A percentile compares a stretch with the other conserved stretches of the same genome.
Conservation (phyloP, 2,113 vertebrate species). For the Phocoena sinus region DNA sequence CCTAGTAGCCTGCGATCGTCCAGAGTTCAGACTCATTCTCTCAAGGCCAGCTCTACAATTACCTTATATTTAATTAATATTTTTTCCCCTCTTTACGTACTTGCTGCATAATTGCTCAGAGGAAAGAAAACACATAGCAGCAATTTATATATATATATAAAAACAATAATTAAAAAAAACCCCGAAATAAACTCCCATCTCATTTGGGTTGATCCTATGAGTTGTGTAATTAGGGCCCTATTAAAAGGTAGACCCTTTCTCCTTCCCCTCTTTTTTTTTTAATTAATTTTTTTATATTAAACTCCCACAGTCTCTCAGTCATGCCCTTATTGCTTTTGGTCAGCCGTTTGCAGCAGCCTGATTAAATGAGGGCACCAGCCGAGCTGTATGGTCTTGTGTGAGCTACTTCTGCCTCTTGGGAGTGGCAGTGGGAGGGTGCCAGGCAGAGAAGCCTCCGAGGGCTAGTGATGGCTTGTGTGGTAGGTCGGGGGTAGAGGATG, state of each 20-base stretch:
- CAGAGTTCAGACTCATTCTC: constrained; percentile 65
- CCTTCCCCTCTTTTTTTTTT: constrained; percentile 66
- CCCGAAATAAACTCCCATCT: constrained; percentile 70
- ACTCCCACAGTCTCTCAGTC: constrained; percentile 78
- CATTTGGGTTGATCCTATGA: constrained; percentile 57
- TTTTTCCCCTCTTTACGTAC: constrained; percentile 73
- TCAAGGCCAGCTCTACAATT: constrained; percentile 74
- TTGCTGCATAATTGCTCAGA: constrained; percentile 78
- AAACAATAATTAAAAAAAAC: constrained; percentile 72
- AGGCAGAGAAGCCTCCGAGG: neutral
- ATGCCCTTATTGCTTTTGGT: constrained; percentile 79
- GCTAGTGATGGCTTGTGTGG: neutral
- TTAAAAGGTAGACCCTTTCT: constrained; percentile 76
- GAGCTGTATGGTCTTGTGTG: constrained; percentile 43
- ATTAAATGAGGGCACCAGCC: constrained; percentile 75
- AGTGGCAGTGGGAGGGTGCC: neutral
- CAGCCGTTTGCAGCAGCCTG: constrained; percentile 68
- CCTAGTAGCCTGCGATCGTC: constrained; percentile 41
- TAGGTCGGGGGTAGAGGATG: neutral
- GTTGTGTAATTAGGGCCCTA: constrained; percentile 72
- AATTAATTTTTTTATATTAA: constrained; percentile 76
- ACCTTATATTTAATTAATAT: constrained; percentile 79
- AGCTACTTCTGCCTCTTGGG: constrained; percentile 45
- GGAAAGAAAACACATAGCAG: constrained; percentile 75
- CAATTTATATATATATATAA: constrained; percentile 79